Base-by-base conservation (phyloP, 2,797 vertebrate species). In the Pelobates cultripes region DNA sequence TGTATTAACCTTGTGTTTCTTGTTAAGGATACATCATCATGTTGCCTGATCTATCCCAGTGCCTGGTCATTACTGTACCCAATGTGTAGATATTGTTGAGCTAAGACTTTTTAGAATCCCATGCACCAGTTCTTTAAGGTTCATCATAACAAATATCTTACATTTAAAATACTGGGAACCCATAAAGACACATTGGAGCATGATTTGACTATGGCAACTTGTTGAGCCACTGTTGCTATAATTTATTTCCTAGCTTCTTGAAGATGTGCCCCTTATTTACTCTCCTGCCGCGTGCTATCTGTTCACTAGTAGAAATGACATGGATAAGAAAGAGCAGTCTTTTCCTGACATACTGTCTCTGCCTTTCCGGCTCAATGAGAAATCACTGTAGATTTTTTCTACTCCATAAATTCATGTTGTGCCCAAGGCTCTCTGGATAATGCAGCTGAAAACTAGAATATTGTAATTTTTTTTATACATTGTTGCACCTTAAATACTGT, bases 381-480 rank as follows among this genome's bases (percentile, higher is more conserved):
- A 77, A 9, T 0, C 81, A 64, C 47, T 78, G 67, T 40, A 57
- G 15, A 42, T 3, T 78, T 83, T 69, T 76, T 9, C 60, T 84
- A 51, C 76, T 55, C 77, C 51, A 14, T 45, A 61, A 73, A 81
- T 79, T 75, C 77, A 1, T 7, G 0, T 0, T 4, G 73, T 57
- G 61, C 55, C 60, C 69, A 70, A 13, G 53, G 78, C 78, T 51
- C 74, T 42, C 71, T 70, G 74, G 71, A 83, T 83, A 83, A 70
- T 79, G 77, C 81, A 79, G 53, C 53, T 78, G 70, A 78, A 69
- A 78, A 64, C 61, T 64, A 40, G 6, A 83, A 83, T 70, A 76
- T 70, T 67, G 57, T 73, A 73, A 73, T 79, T 70, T 75, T 28
- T 76, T 75, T 76, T 28, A 68, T 71, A 71, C 43, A 69, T 78